Evolutionary conservation across 53 echinoderm and acorn worm species (phyloP), one percentile per base, ranked within the genome.

Genomic region (Echinometra lucunter): DNA sequence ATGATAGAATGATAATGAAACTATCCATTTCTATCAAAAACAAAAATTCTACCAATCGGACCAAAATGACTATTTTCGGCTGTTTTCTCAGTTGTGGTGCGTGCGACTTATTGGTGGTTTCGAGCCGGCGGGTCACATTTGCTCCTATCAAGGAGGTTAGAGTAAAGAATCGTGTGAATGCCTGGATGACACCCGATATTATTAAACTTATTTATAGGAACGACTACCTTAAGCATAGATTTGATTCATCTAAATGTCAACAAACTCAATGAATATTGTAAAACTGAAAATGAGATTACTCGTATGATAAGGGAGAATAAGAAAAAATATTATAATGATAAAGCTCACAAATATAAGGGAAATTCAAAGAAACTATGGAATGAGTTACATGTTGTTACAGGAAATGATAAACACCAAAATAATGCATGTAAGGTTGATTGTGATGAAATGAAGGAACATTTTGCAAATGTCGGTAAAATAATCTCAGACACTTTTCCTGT

Each of bases 401-500:
- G 66, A 66, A 66, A 28, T 66, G 66, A 10, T 66, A 66, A 66
- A 66, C 28, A 66, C 66, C 66, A 66, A 66, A 66, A 23, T 15
- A 27, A 66, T 66, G 23, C 66, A 66, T 66, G 66, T 66, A 25
- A 66, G 28, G 66, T 66, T 15, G 28, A 66, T 66, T 66, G 66
- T 66, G 66, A 66, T 66, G 66, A 66, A 66, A 66, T 66, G 66
- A 66, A 66, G 6, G 66, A 66, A 66, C 66, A 66, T 28, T 66
- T 66, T 66, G 66, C 15, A 66, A 66, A 66, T 66, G 66, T 66
- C 6, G 66, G 66, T 66, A 66, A 25, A 28, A 66, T 27, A 66
- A 66, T 66, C 28, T 19, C 66, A 27, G 66, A 66, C 28, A 66
- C 66, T 27, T 66, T 66, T 66, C 66, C 66, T 53, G 53, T 13